Evolutionary conservation across 2,797 vertebrate genomes (phyloP).

Genomic region (Karalla daura): DNA sequence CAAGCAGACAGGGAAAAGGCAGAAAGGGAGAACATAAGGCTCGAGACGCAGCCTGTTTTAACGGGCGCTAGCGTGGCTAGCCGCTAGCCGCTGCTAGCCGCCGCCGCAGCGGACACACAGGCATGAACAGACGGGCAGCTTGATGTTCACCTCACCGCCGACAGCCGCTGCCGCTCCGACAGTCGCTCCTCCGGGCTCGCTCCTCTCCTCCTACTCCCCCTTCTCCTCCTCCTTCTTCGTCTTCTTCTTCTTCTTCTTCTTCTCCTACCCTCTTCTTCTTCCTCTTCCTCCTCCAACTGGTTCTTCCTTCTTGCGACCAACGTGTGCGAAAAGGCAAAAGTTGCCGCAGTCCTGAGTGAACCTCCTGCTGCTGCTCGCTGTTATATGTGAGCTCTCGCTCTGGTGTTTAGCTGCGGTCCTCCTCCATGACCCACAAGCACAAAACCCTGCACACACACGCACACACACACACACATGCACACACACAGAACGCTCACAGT

Average conservation of each 20-base stretch:
- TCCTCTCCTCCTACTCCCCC: constrained; percentile 21
- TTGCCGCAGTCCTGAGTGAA: constrained; percentile 3
- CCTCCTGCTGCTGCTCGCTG: constrained; percentile 13
- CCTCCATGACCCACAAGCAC: constrained; percentile 79
- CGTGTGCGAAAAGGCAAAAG: no score
- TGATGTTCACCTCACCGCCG: constrained; percentile 75
- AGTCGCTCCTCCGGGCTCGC: constrained; percentile 48
- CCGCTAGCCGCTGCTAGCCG: constrained; percentile 37
- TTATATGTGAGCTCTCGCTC: constrained; percentile 31
- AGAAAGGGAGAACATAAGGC: no score
- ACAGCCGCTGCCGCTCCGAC: constrained; percentile 58
- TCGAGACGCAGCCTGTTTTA: no score
- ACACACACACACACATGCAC: no score
- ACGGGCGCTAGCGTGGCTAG: constrained; percentile 9
- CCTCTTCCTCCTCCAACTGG: no score
- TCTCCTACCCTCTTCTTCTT: no score
- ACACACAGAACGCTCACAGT: constrained; percentile 21
- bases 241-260: no score
- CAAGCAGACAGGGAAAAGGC: no score
- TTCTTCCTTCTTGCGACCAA: no score
- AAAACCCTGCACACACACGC: constrained; percentile 60
- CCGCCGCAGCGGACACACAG: constrained; percentile 10
- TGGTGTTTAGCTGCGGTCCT: constrained; percentile 78
- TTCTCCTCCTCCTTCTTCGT: no score
- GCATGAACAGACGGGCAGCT: constrained; percentile 47